These are phyloP conservation scores for Zosterops pallidus DNA, from an alignment of 2,113 vertebrate species.

Conservation along the genomic window DNA sequence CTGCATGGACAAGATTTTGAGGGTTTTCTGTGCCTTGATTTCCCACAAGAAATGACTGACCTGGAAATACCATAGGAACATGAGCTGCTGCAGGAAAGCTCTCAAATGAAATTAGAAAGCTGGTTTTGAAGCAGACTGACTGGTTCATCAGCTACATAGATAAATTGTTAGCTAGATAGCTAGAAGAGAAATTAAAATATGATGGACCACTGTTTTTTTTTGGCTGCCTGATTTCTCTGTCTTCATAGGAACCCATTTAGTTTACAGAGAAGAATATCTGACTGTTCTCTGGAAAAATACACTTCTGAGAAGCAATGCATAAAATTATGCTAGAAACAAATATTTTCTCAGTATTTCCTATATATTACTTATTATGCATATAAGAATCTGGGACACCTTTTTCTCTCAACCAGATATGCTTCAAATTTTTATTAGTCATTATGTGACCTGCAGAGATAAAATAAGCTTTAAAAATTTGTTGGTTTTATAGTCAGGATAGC, in stretches of 20 bases:
- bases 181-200: not conserved
- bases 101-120: not conserved
- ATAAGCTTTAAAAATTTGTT: not conserved
- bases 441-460: not conserved
- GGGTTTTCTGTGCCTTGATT: too few relatives aligned
- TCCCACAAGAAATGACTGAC: not conserved
- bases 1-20: too few relatives aligned
- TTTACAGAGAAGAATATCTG: not conserved
- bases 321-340: not conserved
- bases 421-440: not conserved
- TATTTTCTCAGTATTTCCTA: not conserved
- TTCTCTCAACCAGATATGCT: not conserved
- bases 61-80: not conserved
- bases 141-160: not conserved
- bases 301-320: not conserved
- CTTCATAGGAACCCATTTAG: not conserved
- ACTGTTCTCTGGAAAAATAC: not conserved
- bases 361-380: not conserved
- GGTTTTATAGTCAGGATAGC: not conserved
- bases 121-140: not conserved
- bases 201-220: not conserved
- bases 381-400: not conserved
- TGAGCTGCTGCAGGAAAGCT: not conserved
- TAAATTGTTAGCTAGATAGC: not conserved
- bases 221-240: not conserved